Base-by-base conservation (phyloP, 2,113 vertebrate species). In the Sula dactylatra region DNA sequence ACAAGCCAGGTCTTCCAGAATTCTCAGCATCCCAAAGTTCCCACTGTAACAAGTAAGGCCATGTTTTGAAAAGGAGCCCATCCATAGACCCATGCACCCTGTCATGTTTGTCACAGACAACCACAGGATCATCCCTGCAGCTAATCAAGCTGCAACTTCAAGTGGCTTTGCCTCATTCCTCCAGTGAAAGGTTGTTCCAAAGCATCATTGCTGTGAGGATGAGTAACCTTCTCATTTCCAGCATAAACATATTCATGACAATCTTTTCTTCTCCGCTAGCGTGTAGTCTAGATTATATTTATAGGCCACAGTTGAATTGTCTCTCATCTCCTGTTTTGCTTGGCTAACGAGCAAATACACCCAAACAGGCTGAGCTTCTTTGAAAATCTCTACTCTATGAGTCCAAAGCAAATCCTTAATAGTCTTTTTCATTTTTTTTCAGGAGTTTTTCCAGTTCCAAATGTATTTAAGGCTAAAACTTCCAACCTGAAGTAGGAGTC, bases 191-290 rank as follows among this genome's bases (percentile, higher is more conserved):
- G 34, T 62, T 93, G 40, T 79, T 94, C 58, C 62, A 77, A 93
- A 86, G 44, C 87, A 93, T 87, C 49, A 32, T 47, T 87, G 73
- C 93, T 91, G 70, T 82, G 71, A 90, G 87, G 78, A 79, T 24
- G 82, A 87, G 82, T 90, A 91, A 94, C 93, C 91, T 96, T 87
- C 81, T 96, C 91, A 96, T 97, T 95, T 96, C 44, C 70, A 94
- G 58, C 31, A 65, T 76, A 91, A 93, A 72, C 62, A 78, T 80
- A 88, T 91, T 96, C 45, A 90, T 88, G 70, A 90, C 87, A 69
- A 72, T 78, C 62, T 89, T 94, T 93, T 92, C 73, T 82, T 89
- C 70, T 94, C 91, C 11, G 1, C 49, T 85, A 72, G 70, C 0
- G 0, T 85, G 66, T 69, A 93, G 73, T 93, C 91, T 96, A 49